Conservation (phyloP, 1,140 invertebrate genomes). For the Sinonovacula constricta region DNA sequence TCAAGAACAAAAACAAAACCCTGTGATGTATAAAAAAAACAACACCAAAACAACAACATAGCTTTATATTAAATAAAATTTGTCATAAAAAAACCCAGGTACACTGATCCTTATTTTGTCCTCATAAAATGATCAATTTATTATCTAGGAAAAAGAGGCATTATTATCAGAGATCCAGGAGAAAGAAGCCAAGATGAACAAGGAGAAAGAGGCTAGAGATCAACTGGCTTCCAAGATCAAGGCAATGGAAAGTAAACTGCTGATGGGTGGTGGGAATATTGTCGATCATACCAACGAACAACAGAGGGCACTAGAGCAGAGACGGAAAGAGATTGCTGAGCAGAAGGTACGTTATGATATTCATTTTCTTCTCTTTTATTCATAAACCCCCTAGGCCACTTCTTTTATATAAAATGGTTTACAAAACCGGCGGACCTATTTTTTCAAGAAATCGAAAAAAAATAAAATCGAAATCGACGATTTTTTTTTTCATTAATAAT, state of each 20-base stretch:
- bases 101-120: conserved; percentile 6
- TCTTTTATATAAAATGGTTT: too few species aligned
- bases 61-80: too few species aligned
- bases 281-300: conserved; percentile 95
- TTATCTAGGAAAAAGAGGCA: conserved; percentile 81
- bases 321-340: conserved; percentile 89
- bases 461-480: too few species aligned
- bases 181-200: conserved; percentile 81
- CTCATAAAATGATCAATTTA: conserved; percentile 20
- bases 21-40: too few species aligned
- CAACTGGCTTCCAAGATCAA: conserved; percentile 78
- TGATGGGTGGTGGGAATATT: conserved; percentile 91
- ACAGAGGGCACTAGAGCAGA: conserved; percentile 89
- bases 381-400: too few species aligned
- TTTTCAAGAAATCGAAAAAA: too few species aligned
- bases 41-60: too few species aligned
- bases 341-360: conserved; percentile 83
- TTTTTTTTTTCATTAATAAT: too few species aligned
- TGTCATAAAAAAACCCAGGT: neutral
- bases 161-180: conserved; percentile 82
- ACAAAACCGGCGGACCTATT: too few species aligned
- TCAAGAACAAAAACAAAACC: too few species aligned
- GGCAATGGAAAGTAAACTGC: conserved; percentile 91
- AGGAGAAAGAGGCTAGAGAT: conserved; percentile 81
- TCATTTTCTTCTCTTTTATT: too few species aligned